Conservation (phyloP, 1,140 invertebrate species). For the Drosophila burlai region DNA sequence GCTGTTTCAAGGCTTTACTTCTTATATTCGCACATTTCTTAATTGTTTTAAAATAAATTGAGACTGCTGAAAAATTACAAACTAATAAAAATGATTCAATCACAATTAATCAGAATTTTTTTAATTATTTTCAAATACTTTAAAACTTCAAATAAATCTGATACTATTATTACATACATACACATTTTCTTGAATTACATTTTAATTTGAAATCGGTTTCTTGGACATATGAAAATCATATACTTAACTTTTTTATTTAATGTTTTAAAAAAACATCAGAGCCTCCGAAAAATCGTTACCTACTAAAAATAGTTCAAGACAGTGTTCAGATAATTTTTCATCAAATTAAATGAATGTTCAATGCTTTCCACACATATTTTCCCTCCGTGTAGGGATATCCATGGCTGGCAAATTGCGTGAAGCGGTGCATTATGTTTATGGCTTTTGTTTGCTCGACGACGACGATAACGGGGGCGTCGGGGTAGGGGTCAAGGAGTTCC, state of each 20-base stretch:
- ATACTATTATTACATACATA: no score
- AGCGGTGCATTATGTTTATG: conserved; percentile 69
- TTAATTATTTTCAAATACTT: no score
- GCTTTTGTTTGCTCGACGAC: conserved; percentile 61
- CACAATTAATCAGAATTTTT: no score
- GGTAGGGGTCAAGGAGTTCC: conserved; percentile 17
- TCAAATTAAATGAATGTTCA: neutral
- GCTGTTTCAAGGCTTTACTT: no score
- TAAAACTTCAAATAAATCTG: no score
- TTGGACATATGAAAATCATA: fast-evolving
- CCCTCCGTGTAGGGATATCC: conserved; percentile 9
- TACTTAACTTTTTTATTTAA: neutral
- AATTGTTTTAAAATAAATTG: no score
- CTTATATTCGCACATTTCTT: no score
- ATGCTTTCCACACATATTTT: neutral
- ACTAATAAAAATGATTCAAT: no score
- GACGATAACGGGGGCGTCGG: conserved; percentile 15
- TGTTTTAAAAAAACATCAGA: neutral
- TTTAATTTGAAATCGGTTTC: neutral
- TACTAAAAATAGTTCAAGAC: neutral
- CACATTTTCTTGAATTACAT: neutral
- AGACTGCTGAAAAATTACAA: no score
- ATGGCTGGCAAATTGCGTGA: conserved; percentile 68
- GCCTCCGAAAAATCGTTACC: neutral
- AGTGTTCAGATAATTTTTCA: neutral